Percentiles rank a stretch among this genome's conserved stretches.
These are phyloP conservation scores for Meta bourneti DNA, from an alignment of 2,888 invertebrate genomes.

Conservation along the genomic window DNA sequence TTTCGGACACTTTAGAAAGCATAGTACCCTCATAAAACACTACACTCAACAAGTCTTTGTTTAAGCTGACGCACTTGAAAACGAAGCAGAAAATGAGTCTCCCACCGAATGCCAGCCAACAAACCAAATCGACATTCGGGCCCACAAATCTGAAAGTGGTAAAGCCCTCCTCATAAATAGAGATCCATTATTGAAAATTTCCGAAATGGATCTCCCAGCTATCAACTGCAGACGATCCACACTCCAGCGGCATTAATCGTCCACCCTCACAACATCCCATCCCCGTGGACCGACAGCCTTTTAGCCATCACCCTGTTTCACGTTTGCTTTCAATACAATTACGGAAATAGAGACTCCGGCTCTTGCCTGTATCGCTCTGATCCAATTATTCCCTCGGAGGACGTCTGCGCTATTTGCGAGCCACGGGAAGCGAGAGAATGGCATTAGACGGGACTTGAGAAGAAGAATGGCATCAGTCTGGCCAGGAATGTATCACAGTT, in stretches of 20 bases:
- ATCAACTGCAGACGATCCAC: slow-evolving; percentile 5
- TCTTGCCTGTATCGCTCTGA: slow-evolving; percentile 62
- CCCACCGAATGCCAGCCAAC: not conserved
- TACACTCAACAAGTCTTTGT: too few species aligned
- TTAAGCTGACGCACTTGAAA: too few species aligned
- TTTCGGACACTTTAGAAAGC: too few species aligned
- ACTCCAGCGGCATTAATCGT: slow-evolving; percentile 52
- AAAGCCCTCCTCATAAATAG: not conserved
- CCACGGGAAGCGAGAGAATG: slow-evolving; percentile 21
- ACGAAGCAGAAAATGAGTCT: not conserved
- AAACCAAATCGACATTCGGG: not conserved
- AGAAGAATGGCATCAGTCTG: slow-evolving; percentile 34
- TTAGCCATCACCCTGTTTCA: slow-evolving; percentile 54
- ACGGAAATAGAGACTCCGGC: slow-evolving; percentile 63
- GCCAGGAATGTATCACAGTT: too few species aligned
- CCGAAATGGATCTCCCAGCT: not conserved
- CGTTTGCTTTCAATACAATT: slow-evolving; percentile 70
- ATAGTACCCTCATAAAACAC: too few species aligned
- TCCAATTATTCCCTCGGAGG: slow-evolving; percentile 71
- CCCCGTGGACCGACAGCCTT: slow-evolving; percentile 29
- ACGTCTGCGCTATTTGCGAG: slow-evolving; percentile 53
- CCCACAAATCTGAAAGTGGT: not conserved
- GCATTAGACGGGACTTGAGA: not conserved
- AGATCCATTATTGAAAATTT: slow-evolving; percentile 32
- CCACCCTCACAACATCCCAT: not conserved